Evolutionary conservation across 1,140 invertebrate genomes (phyloP), one percentile per base, ranked within the genome.

Genomic region (Thereuonema tuberculata): DNA sequence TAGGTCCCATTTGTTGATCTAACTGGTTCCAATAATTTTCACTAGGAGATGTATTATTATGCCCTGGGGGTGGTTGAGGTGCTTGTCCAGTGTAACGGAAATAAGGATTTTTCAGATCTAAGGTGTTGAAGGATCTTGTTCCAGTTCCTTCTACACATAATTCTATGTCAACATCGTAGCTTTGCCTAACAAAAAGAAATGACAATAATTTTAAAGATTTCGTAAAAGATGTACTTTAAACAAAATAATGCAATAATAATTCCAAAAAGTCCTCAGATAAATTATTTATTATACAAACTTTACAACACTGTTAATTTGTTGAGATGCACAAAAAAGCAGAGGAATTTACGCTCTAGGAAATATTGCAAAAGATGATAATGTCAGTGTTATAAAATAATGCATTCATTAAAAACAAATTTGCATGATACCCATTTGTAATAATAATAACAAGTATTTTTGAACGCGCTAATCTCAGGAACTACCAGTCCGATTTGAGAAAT

Each of bases 41-140:
- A 69, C 89, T 93, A 0, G 93, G 93, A 12, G 92, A 95, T 48
- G 85, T 84, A 61, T 82, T 86, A 67, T 87, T 89, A 50, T 85
- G 83, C 25, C 92, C 93, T 2, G 93, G 92, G 2, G 91, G 92
- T 3, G 89, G 87, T 60, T 85, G 84, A 12, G 87, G 86, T 1
- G 87, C 84, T 46, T 88, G 86, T 28, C 90, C 90, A 2, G 89
- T 90, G 67, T 92, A 92, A 72, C 82, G 76, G 76, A 99, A 99
- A 80, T 96, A 98, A 9, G 96, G 96, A 79, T 98, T 99, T 77
- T 99, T 99, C 64, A 99, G 78, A 76, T 99, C 96, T 68, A 99
- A 78, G 24, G 88, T 91, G 72, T 98, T 99, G 59, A 80, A 83
- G 50, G 87, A 89, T 63, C 74, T 72, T 43, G 82, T 82, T 55